These are phyloP conservation scores for Andinoacara biseriatus DNA, from an alignment of 2,113 vertebrate genomes.

Conservation along the genomic window DNA sequence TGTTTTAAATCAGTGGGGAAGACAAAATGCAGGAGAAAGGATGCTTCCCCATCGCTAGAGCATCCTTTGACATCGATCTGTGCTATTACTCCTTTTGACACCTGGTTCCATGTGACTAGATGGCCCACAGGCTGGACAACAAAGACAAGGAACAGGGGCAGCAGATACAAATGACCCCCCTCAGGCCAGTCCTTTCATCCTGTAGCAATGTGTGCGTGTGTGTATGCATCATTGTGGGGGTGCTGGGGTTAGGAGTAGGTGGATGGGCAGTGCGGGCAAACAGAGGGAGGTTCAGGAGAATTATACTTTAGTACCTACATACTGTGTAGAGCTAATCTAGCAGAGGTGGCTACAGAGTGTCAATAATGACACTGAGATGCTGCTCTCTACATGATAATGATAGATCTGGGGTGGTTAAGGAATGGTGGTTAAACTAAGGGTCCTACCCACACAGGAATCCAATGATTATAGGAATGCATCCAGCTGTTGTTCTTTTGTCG, in stretches of 20 bases:
- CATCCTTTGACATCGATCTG: conserved; percentile 57
- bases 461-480: conserved; percentile 23
- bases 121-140: conserved; percentile 60
- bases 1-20: conserved; percentile 24
- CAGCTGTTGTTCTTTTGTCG: neutral
- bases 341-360: neutral
- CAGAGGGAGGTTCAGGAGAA: conserved; percentile 10
- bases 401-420: conserved; percentile 1
- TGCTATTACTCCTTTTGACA: conserved; percentile 72
- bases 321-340: conserved; percentile 11
- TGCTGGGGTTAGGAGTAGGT: neutral
- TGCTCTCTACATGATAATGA: conserved; percentile 45
- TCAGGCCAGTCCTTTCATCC: conserved; percentile 54
- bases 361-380: conserved; percentile 3
- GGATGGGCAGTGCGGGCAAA: neutral
- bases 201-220: neutral
- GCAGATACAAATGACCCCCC: conserved; percentile 71
- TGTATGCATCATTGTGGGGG: neutral
- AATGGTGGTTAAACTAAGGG: conserved; percentile 30
- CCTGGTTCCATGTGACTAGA: conserved; percentile 61
- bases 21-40: conserved; percentile 19
- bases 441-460: conserved; percentile 26
- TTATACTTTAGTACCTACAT: conserved; percentile 21
- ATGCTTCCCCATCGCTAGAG: conserved; percentile 33
- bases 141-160: conserved; percentile 57